Conservation (phyloP, 2,888 invertebrate genomes). For the Caenorhabditis wallacei region DNA sequence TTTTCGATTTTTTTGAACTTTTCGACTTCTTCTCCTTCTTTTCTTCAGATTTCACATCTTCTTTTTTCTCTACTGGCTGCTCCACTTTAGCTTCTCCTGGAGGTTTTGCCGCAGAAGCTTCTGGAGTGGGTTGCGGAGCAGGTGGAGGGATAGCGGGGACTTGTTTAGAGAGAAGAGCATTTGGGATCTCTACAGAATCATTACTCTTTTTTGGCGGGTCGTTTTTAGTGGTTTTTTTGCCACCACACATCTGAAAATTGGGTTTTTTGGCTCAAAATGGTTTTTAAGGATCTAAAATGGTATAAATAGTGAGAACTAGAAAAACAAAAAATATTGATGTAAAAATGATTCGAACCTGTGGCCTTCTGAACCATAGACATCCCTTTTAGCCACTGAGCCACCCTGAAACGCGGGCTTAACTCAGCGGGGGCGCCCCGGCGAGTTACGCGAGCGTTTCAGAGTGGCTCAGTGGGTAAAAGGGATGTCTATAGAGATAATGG, state of each 20-base stretch:
- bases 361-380: no score
- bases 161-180: background rate
- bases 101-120: background rate
- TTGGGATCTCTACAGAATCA: background rate
- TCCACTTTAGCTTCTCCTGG: background rate
- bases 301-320: no score
- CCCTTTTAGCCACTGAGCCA: no score
- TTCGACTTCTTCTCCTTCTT: constrained; percentile 5
- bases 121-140: background rate
- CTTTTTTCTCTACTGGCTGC: background rate
- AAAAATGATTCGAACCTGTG: no score
- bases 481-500: no score
- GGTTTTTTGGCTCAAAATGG: background rate
- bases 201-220: background rate
- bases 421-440: no score
- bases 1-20: constrained; percentile 17
- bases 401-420: no score
- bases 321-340: no score
- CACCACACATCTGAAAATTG: constrained; percentile 8
- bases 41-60: background rate
- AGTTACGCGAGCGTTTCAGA: no score
- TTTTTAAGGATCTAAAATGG: no score
- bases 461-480: no score
- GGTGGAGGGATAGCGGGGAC: background rate
- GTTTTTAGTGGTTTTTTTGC: background rate